phyloP scores from a whole-genome alignment of 2,888 invertebrate species.

The Heteropelma amictum region DNA sequence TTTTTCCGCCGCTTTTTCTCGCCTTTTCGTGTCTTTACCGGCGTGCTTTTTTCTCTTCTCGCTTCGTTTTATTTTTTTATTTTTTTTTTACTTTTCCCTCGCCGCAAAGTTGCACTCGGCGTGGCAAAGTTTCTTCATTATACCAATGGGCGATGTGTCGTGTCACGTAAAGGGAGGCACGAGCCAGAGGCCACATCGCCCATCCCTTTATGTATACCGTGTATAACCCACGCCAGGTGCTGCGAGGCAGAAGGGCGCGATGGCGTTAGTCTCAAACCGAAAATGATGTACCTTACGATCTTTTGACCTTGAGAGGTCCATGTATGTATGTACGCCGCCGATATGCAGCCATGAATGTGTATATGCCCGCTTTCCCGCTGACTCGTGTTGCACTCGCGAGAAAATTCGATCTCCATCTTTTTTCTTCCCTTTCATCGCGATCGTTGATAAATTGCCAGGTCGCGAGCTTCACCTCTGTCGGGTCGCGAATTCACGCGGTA shows the following conservation, averaged over 20 bases:
- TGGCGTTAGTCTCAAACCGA: background rate
- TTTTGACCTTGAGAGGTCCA: conserved; percentile 58
- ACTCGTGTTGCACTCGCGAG: conserved; percentile 18
- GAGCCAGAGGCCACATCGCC: conserved; percentile 26
- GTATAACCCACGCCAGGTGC: no score
- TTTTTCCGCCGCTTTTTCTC: conserved; percentile 11
- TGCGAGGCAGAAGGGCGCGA: conserved; percentile 4
- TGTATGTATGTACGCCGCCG: conserved; percentile 52
- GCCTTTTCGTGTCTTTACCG: conserved; percentile 17
- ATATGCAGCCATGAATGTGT: no score
- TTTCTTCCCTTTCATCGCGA: conserved; percentile 24
- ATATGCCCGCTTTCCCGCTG: conserved; percentile 29
- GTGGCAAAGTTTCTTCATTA: conserved; percentile 67
- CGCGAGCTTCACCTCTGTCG: conserved; percentile 27
- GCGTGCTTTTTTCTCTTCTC: conserved; percentile 49
- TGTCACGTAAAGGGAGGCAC: conserved; percentile 57
- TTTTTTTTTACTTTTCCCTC: no score
- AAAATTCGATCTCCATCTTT: conserved; percentile 1
- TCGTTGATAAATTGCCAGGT: conserved; percentile 55
- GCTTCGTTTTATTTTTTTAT: conserved; percentile 19
- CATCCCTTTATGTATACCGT: background rate
- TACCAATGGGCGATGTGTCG: conserved; percentile 63
- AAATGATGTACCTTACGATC: background rate
- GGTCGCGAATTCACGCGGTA: conserved; percentile 20
- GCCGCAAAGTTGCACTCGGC: conserved; percentile 19